Evolutionary conservation across 2,797 vertebrate genomes (phyloP).

Genomic region (Pipistrellus kuhlii): DNA sequence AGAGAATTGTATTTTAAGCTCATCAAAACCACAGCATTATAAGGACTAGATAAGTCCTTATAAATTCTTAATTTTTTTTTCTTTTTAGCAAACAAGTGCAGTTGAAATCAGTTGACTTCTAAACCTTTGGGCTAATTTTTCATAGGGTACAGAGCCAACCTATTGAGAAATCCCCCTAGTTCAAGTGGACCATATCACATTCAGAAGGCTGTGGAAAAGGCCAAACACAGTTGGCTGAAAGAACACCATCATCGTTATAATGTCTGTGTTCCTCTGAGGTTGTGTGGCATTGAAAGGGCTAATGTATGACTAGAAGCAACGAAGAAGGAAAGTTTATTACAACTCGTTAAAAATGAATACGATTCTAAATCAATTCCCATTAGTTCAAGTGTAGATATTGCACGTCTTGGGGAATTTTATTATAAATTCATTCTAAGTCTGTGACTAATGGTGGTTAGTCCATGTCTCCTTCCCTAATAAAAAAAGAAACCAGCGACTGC

Average conservation of each 20-base stretch:
- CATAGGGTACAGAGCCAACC: not conserved
- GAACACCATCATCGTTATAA: conserved; percentile 76
- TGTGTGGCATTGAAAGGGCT: conserved; percentile 85
- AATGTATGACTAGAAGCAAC: conserved; percentile 83
- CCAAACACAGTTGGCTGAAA: conserved; percentile 61
- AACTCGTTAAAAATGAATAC: conserved; percentile 90
- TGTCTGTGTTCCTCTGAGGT: conserved; percentile 77
- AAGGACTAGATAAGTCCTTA: conserved; percentile 30
- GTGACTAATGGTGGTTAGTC: conserved; percentile 73
- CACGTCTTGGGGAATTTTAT: conserved; percentile 84
- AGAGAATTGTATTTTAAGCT: not conserved
- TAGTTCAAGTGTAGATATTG: conserved; percentile 80
- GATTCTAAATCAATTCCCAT: conserved; percentile 88
- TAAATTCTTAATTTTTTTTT: conserved; percentile 71
- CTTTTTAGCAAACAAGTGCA: not conserved
- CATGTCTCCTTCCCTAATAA: conserved; percentile 79
- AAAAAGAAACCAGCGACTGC: conserved; percentile 78
- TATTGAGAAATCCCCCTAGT: not conserved
- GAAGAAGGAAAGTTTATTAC: conserved; percentile 89
- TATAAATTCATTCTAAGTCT: conserved; percentile 83
- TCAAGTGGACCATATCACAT: conserved; percentile 57
- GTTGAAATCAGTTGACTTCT: conserved; percentile 74
- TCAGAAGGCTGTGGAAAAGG: not conserved
- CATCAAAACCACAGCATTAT: conserved; percentile 61
- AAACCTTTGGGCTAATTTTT: conserved; percentile 78